Percentiles rank a stretch among this genome's conserved stretches.
Evolutionary conservation across 2,113 vertebrate genomes (phyloP).

Genomic region (Alethe castanea): DNA sequence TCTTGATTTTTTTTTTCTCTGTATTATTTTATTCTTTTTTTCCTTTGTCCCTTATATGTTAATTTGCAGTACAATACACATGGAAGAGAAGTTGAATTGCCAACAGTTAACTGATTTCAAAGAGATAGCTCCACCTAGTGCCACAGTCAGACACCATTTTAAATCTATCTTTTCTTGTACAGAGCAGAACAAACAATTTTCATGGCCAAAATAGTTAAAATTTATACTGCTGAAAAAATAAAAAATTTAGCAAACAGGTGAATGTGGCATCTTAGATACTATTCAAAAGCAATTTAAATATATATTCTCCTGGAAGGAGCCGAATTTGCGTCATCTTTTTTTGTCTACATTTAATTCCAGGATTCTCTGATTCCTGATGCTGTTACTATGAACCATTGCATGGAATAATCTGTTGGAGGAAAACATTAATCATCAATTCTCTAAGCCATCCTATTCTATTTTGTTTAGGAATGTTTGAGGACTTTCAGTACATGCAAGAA

Average conservation of each 20-base stretch:
- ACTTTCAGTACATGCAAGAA: not conserved
- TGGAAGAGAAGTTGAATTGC: not conserved
- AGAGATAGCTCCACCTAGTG: slow-evolving; percentile 69
- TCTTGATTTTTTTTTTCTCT: not conserved
- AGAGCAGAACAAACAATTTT: not conserved
- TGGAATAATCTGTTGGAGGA: not conserved
- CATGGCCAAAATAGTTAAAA: not conserved
- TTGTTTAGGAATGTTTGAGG: not conserved
- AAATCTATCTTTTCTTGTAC: not conserved
- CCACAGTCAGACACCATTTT: not conserved
- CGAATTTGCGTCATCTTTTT: not conserved
- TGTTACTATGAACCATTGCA: not conserved
- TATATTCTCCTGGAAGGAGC: not conserved
- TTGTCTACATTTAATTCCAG: not conserved
- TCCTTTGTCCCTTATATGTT: not conserved
- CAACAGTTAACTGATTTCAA: not conserved
- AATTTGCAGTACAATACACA: not conserved
- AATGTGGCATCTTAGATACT: not conserved
- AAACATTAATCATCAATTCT: not conserved
- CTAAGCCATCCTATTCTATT: not conserved
- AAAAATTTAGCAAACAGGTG: not conserved
- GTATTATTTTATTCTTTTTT: not conserved
- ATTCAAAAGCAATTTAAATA: not conserved
- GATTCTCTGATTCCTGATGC: not conserved
- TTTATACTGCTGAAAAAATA: not conserved